A percentile compares a stretch with the other conserved stretches of the same genome.
phyloP scores from a whole-genome alignment of 2,888 invertebrate species.

The Scrobipalpa atriplicella region DNA sequence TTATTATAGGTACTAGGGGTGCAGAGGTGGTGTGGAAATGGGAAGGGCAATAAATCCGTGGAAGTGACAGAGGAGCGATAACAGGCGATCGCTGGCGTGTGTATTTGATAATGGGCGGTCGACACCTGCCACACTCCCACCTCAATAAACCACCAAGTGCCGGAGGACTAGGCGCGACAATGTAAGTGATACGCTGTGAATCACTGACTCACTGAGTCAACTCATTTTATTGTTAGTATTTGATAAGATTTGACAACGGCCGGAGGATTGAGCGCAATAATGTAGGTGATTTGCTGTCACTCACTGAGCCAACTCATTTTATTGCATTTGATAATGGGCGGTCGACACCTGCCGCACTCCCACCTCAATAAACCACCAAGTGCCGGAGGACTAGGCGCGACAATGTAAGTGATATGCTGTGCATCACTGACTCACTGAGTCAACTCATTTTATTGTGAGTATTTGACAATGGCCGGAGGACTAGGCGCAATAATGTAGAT shows the following conservation, averaged over 20 bases:
- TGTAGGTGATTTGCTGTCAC: background rate
- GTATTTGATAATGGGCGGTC: slow-evolving; percentile 63
- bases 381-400: slow-evolving; percentile 31
- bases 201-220: slow-evolving; percentile 6
- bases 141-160: slow-evolving; percentile 35
- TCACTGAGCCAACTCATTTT: background rate
- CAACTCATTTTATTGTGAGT: background rate
- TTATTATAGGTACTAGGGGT: background rate
- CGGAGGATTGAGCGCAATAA: background rate
- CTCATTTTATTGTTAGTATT: background rate
- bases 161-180: slow-evolving; percentile 28
- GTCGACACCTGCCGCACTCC: slow-evolving; percentile 53
- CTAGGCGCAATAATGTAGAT: slow-evolving; percentile 30
- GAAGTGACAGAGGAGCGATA: slow-evolving; percentile 65
- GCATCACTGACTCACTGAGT: background rate
- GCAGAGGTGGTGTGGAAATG: slow-evolving; percentile 40
- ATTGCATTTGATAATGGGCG: slow-evolving; percentile 61
- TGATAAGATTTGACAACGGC: background rate
- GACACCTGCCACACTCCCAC: slow-evolving; percentile 53
- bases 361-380: slow-evolving; percentile 35
- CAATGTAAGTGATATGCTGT: background rate
- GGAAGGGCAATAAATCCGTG: slow-evolving; percentile 63
- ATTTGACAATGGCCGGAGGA: background rate
- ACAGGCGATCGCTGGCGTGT: slow-evolving; percentile 61
- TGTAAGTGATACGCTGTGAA: background rate